These are phyloP conservation scores for Thaumatotibia leucotreta DNA, from an alignment of 1,140 invertebrate genomes.

Conservation along the genomic window DNA sequence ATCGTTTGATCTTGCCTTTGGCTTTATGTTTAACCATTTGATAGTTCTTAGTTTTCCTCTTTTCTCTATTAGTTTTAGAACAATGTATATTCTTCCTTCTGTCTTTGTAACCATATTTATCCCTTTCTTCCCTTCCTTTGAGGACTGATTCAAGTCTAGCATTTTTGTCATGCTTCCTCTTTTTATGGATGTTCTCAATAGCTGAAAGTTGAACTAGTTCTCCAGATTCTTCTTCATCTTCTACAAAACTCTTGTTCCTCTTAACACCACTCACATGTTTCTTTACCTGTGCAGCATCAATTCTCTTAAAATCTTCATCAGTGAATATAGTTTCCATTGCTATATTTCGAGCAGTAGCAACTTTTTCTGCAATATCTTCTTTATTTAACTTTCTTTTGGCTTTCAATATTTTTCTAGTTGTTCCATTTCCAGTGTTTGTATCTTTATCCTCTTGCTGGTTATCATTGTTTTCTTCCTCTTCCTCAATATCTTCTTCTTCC, in stretches of 20 bases:
- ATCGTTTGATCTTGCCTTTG: conserved; percentile 90
- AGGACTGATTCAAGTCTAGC: conserved; percentile 88
- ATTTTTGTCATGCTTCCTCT: conserved; percentile 92
- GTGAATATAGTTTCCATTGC: conserved; percentile 90
- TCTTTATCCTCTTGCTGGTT: conserved; percentile 30
- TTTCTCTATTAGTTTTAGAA: conserved; percentile 96
- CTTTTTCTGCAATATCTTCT: conserved; percentile 69
- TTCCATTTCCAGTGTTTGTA: conserved; percentile 43
- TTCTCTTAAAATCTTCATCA: conserved; percentile 96
- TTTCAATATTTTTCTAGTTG: conserved; percentile 63
- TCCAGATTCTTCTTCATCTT: conserved; percentile 73
- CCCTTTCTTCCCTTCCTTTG: conserved; percentile 90
- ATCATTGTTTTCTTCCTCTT: conserved; percentile 59
- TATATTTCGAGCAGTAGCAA: conserved; percentile 85
- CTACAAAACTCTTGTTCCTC: conserved; percentile 80
- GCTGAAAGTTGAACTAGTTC: conserved; percentile 91
- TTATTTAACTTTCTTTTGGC: conserved; percentile 58
- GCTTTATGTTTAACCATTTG: conserved; percentile 97
- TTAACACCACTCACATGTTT: conserved; percentile 86
- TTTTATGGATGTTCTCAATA: conserved; percentile 98
- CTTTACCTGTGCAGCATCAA: conserved; percentile 88
- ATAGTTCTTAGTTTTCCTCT: conserved; percentile 94
- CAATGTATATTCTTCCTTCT: conserved; percentile 90
- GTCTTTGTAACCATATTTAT: conserved; percentile 93
- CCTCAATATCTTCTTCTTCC: conserved; percentile 58